Percentiles rank a stretch among this genome's conserved stretches.
These are phyloP conservation scores for Prietella phreatophila DNA, from an alignment of 2,113 vertebrate genomes.

Conservation along the genomic window DNA sequence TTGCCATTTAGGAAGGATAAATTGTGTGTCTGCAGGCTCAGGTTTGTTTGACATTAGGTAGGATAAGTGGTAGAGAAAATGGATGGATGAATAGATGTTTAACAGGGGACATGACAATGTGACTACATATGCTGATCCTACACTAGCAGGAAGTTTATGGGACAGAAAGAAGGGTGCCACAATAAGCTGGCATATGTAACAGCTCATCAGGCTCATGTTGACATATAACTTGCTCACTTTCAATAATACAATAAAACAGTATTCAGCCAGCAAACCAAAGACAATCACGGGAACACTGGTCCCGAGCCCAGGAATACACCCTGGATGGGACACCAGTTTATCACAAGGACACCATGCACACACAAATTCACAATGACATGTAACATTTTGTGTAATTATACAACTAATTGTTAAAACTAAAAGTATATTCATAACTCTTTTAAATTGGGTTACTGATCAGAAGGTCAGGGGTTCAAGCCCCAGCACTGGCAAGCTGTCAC, in stretches of 20 bases:
- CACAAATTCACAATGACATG: not conserved
- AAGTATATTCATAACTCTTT: not conserved
- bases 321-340: not conserved
- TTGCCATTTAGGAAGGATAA: too few species aligned
- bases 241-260: not conserved
- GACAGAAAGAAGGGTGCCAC: not conserved
- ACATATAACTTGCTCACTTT: not conserved
- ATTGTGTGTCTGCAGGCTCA: too few species aligned
- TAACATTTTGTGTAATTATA: not conserved
- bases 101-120: not conserved
- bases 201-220: not conserved
- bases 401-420: not conserved
- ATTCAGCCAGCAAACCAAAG: not conserved
- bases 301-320: not conserved
- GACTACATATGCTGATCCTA: not conserved
- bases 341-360: not conserved
- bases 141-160: not conserved
- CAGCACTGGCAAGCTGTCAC: not conserved
- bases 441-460: not conserved
- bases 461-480: not conserved
- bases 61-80: too few species aligned
- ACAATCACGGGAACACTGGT: not conserved
- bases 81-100: not conserved
- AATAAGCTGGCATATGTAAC: not conserved
- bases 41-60: too few species aligned